Conservation (phyloP, 2,797 vertebrate species). For the Scarus forsteni region DNA sequence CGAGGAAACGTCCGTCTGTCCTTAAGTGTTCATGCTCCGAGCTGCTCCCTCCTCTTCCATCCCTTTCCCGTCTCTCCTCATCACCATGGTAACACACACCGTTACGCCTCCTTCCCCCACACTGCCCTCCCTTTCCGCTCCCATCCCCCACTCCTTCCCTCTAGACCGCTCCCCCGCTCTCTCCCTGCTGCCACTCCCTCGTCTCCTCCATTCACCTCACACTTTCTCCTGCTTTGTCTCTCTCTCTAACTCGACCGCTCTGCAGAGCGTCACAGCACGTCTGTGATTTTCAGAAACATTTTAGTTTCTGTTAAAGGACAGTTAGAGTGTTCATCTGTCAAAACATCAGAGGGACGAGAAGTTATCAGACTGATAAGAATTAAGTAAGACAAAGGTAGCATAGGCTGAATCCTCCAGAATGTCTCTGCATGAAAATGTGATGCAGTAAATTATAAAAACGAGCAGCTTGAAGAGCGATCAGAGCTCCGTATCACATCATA, state of each 20-base stretch:
- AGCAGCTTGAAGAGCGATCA: no score
- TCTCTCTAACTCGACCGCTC: not conserved
- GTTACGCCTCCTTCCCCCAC: conserved; percentile 61
- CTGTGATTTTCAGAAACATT: not conserved
- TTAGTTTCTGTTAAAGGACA: no score
- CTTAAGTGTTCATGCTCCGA: not conserved
- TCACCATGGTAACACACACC: conserved; percentile 77
- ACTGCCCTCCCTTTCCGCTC: conserved; percentile 52
- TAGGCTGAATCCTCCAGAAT: no score
- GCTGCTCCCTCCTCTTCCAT: conserved; percentile 28
- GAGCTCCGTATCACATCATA: no score
- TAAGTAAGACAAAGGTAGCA: no score
- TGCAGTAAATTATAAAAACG: no score
- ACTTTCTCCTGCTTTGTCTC: conserved; percentile 38
- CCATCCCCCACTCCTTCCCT: conserved; percentile 70
- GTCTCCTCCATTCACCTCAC: conserved; percentile 58
- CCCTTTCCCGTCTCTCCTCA: conserved; percentile 27
- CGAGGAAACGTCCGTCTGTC: conserved; percentile 44
- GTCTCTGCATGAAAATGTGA: no score
- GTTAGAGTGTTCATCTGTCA: no score
- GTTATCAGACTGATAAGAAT: no score
- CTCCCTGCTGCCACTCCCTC: conserved; percentile 70
- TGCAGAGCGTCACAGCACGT: conserved; percentile 15
- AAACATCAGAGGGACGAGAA: no score
- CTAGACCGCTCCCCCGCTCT: conserved; percentile 53